Evolutionary conservation across 1,140 invertebrate species (phyloP), one percentile per base, ranked within the genome.

Genomic region (Paraescarpia echinospica): DNA sequence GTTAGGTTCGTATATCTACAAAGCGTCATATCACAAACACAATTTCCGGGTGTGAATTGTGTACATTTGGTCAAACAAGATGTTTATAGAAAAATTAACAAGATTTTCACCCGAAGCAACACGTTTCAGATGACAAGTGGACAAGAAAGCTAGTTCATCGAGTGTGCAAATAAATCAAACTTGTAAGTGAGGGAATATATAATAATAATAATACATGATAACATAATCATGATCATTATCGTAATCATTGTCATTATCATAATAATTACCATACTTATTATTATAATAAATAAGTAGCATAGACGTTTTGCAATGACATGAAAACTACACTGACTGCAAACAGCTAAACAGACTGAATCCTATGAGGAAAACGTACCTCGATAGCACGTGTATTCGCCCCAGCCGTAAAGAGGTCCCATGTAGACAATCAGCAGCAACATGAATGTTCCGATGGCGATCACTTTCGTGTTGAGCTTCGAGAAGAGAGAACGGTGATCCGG

Each of bases 401-500:
- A 90, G 90, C 90, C 90, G n/a, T 90, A 90, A 31, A 90, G 34
- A 22, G 90, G 90, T 18, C 90, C 90, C 34, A 90, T 18, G 27
- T 90, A 90, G 9, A 90, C 35, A 27, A 22, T 41, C 18, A 90
- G 1, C 34, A 90, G n/a, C 90, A 90, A 41, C 90, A 90, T 34
- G 34, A 34, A 34, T 2, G 90, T 41, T 34, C 90, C 90, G 14
- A 34, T 35, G 18, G 35, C 90, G 14, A 90, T 90, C 18, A 90
- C 5, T 22, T 41, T 34, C n/a, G 90, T 90, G 90, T 90, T 90
- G 90, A 90, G 34, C 34, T 34, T 41, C 18, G 90, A 90, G 90
- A 90, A 90, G n/a, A 90, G 90, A 41, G 90, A 90, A 18, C 90
- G 34, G 27, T 90, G 90, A 18, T 90, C 90, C 59, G 59, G 14